Evolutionary conservation across 2,888 invertebrate species (phyloP).

Genomic region (Drosophila algonquin): DNA sequence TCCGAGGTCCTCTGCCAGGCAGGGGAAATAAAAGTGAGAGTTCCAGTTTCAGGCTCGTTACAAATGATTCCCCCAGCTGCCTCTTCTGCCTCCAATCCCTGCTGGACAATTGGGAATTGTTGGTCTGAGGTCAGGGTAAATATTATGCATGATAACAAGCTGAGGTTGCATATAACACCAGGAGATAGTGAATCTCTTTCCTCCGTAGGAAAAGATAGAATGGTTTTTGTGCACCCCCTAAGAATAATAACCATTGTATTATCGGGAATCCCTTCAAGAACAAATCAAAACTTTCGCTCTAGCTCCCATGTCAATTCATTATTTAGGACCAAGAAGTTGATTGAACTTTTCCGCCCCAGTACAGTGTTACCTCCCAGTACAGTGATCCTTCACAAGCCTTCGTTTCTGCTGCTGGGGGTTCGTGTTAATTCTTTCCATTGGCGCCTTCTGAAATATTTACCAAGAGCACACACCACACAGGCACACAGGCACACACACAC

Average conservation of each 20-base stretch:
- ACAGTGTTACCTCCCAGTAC: background rate
- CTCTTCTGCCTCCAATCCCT: constrained; percentile 7
- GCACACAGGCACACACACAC: too few relatives aligned
- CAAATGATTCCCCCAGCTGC: constrained; percentile 1
- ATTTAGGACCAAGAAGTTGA: constrained; percentile 59
- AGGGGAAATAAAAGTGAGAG: constrained; percentile 47
- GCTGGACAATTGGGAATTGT: constrained; percentile 19
- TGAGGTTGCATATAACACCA: background rate
- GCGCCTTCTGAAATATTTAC: constrained; percentile 60
- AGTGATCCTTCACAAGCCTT: constrained; percentile 2
- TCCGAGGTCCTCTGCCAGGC: background rate
- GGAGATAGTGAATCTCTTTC: too few relatives aligned
- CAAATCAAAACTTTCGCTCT: constrained; percentile 16
- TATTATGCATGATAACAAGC: background rate
- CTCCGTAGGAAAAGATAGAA: too few relatives aligned
- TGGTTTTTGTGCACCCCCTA: too few relatives aligned
- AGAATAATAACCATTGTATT: background rate
- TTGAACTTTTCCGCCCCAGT: constrained; percentile 53
- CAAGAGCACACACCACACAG: constrained; percentile 41
- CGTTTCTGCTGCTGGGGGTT: constrained; percentile 10
- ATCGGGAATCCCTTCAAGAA: background rate
- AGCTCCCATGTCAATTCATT: constrained; percentile 44
- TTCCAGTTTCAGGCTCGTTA: constrained; percentile 15
- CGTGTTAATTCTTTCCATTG: constrained; percentile 29
- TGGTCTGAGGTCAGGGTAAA: constrained; percentile 15